Evolutionary conservation across 2,113 vertebrate genomes (phyloP).

Genomic region (Hypocryptadius cinnamomeus): DNA sequence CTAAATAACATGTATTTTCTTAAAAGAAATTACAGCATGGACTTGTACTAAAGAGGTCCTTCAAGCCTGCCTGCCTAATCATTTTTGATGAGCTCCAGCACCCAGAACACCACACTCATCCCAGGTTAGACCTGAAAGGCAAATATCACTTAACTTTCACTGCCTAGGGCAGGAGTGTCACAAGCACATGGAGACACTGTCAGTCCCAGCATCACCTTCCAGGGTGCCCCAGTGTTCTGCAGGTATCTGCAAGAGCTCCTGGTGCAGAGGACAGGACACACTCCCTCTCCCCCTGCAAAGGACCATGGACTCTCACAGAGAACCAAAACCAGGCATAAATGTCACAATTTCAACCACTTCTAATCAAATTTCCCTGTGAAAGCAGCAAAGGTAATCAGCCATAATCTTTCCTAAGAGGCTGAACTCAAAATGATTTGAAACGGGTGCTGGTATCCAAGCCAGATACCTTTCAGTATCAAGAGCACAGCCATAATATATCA

Average conservation of each 20-base stretch:
- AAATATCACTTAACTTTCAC: background rate
- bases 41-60: background rate
- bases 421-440: background rate
- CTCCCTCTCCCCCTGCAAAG: background rate
- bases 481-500: background rate
- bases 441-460: background rate
- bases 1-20: background rate
- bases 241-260: background rate
- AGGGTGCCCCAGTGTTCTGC: background rate
- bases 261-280: background rate
- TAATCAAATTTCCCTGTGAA: background rate
- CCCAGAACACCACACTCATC: background rate
- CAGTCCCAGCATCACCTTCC: background rate
- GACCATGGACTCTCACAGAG: background rate
- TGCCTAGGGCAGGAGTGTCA: background rate
- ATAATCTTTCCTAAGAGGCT: background rate
- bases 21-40: background rate
- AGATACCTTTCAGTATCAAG: constrained; percentile 10
- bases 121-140: background rate
- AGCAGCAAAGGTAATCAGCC: background rate
- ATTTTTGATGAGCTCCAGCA: background rate
- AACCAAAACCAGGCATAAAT: background rate
- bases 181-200: accelerated
- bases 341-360: background rate
- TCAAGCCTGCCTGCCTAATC: background rate